Conservation (phyloP, 2,113 vertebrate species). For the Lipophrys pholis region DNA sequence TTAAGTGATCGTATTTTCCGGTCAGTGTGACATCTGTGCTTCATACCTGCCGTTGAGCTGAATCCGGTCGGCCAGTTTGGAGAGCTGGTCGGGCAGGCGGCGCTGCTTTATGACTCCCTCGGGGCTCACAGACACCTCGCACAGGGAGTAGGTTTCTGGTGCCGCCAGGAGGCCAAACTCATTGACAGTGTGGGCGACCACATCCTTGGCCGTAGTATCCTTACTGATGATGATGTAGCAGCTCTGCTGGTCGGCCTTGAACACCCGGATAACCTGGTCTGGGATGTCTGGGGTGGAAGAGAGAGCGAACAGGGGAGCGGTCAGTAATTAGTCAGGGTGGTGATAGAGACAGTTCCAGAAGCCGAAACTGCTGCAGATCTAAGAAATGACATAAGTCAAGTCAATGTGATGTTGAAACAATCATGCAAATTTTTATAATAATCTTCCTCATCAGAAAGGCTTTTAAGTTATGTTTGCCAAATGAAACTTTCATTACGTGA, state of each 20-base stretch:
- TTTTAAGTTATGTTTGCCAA: too few relatives aligned
- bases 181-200: conserved; percentile 90
- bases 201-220: conserved; percentile 97
- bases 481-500: background rate
- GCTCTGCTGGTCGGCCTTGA: conserved; percentile 97
- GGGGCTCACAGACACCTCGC: conserved; percentile 94
- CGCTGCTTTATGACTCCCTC: conserved; percentile 97
- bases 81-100: conserved; percentile 94
- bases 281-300: conserved; percentile 88
- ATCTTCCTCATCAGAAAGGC: too few relatives aligned
- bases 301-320: background rate
- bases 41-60: conserved; percentile 94
- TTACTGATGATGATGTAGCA: conserved; percentile 99
- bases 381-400: background rate
- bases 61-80: conserved; percentile 96
- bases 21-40: background rate
- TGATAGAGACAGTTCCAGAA: background rate
- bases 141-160: conserved; percentile 92
- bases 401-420: background rate
- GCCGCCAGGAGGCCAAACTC: conserved; percentile 90
- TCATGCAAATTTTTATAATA: background rate
- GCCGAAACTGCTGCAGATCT: background rate
- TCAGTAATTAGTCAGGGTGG: background rate
- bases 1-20: too few relatives aligned
- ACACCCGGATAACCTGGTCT: conserved; percentile 96